Base-by-base conservation (phyloP, 2,888 invertebrate species). In the Frankliniella intonsa region DNA sequence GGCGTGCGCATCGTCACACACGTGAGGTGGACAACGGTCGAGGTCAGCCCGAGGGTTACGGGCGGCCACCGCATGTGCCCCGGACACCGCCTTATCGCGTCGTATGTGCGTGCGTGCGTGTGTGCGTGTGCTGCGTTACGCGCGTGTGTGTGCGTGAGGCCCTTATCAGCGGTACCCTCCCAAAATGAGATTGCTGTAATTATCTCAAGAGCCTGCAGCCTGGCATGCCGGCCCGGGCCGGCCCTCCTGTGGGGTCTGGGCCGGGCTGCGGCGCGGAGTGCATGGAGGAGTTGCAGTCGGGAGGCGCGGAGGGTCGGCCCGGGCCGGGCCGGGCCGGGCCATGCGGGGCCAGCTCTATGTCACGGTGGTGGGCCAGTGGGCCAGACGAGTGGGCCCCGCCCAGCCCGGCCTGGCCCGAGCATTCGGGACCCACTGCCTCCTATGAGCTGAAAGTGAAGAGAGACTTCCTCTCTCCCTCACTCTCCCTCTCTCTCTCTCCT, bases 11-110 rank as follows among this genome's bases (percentile, higher is more conserved):
- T 17, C 62, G 19, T 62, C 62, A 55, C 17, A 62, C 62, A 62
- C 62, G 14, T 55, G 55, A n/a, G 9, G 22, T 76, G 69, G 69
- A 76, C 69, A 76, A 76, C 69, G 69, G 69, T 76, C 69, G 69
- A 76, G 69, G 69, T 25, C 69, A 22, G 38, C 38, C 38, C 38
- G n/a, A n/a, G n/a, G n/a, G n/a, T n/a, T n/a, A 19, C 55, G 1
- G 55, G 14, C 19, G 55, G 17, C 19, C 19, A 55, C 19, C 55
- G 14, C 55, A 0, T 19, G 55, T 19, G 55, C 1, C 11, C 55
- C 55, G 55, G 5, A 5, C 38, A 38, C 38, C 38, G 38, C 38
- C 38, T 38, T 38, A 38, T 38, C 38, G 38, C 38, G 9, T 14
- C 19, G 14, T 55, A 14, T 55, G 55, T 55, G 14, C 7, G 55